Percentiles rank a stretch among this genome's conserved stretches.
Evolutionary conservation across 2,113 vertebrate species (phyloP).

Genomic region (Bathybates hornii): DNA sequence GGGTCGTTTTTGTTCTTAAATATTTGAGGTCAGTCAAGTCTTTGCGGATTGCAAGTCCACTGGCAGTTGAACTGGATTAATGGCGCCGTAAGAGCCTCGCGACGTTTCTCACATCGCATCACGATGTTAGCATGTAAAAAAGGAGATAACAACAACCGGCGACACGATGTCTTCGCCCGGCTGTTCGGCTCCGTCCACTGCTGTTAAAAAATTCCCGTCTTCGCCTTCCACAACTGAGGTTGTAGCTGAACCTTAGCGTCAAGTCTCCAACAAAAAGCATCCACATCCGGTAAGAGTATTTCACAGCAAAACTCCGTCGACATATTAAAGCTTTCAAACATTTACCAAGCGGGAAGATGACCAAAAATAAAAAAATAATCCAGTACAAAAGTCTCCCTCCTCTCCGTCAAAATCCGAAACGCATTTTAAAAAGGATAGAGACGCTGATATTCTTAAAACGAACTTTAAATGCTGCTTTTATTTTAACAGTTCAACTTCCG

Average conservation of each 20-base stretch:
- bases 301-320: slow-evolving; percentile 10
- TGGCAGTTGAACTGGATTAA: neutral
- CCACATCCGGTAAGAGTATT: neutral
- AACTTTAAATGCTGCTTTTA: neutral
- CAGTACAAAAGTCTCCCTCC: fast-evolving
- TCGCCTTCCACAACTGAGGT: slow-evolving; percentile 55
- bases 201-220: slow-evolving; percentile 55
- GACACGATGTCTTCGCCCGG: slow-evolving; percentile 6
- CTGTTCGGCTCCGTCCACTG: slow-evolving; percentile 33
- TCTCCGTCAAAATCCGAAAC: fast-evolving
- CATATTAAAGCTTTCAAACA: fast-evolving
- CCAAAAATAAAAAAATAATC: fast-evolving
- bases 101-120: slow-evolving; percentile 20
- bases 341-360: no score
- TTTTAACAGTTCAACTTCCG: neutral
- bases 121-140: neutral
- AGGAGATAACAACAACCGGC: neutral
- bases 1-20: slow-evolving; percentile 1
- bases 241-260: slow-evolving; percentile 29
- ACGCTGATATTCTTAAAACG: neutral
- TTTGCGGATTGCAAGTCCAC: slow-evolving; percentile 22
- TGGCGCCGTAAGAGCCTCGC: slow-evolving; percentile 10
- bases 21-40: slow-evolving; percentile 22
- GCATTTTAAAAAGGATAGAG: fast-evolving
- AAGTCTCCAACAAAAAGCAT: neutral